Percentiles rank a stretch among this genome's conserved stretches.
phyloP scores from a whole-genome alignment of 2,888 invertebrate species.

The Eupsilia transversa region DNA sequence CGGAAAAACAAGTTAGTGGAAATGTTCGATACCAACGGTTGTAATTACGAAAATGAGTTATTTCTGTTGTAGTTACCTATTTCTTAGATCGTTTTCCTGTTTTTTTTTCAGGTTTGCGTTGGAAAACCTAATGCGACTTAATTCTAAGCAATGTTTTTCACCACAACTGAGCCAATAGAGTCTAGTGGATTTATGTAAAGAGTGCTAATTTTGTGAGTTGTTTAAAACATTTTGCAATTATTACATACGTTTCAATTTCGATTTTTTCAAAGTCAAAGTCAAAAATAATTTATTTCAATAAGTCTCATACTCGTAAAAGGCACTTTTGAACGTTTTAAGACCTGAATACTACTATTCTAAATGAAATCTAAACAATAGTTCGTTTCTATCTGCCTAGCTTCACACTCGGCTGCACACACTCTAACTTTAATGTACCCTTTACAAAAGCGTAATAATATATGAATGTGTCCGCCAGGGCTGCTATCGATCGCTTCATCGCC shows the following conservation, averaged over 20 bases:
- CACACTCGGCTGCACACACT: conserved; percentile 15
- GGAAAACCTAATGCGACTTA: neutral
- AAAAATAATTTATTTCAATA: neutral
- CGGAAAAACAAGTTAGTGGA: neutral
- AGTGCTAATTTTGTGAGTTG: neutral
- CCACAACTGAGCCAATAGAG: neutral
- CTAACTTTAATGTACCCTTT: conserved; percentile 53
- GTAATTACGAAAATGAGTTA: neutral
- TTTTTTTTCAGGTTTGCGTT: neutral
- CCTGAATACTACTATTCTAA: neutral
- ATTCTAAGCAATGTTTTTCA: neutral
- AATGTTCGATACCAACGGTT: neutral
- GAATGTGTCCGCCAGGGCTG: conserved; percentile 62
- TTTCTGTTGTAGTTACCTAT: neutral
- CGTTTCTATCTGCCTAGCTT: conserved; percentile 1
- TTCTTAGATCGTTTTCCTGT: neutral
- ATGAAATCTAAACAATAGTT: conserved; percentile 30
- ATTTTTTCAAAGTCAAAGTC: neutral
- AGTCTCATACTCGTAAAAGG: neutral
- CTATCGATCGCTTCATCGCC: conserved; percentile 62
- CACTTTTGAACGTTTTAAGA: neutral
- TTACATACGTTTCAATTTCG: too few species aligned
- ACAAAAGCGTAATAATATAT: conserved; percentile 67
- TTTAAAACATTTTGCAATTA: neutral
- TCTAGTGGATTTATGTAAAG: neutral